Percentiles rank a stretch among this genome's conserved stretches.
Conservation (phyloP, 2,888 invertebrate species). For the Dasypolia templi region DNA sequence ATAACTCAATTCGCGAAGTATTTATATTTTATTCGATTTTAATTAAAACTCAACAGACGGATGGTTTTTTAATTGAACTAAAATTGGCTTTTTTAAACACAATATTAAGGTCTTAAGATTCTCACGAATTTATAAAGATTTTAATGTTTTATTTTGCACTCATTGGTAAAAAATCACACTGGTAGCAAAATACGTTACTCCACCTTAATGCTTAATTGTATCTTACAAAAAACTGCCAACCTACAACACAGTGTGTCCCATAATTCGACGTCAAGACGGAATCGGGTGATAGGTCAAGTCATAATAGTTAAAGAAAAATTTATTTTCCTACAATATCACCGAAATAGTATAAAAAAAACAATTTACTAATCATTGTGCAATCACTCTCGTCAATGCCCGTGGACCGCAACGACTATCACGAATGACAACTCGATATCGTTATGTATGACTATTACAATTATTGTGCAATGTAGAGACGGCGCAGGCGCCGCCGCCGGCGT, state of each 20-base stretch:
- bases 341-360: background rate
- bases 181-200: background rate
- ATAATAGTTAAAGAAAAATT: too few relatives aligned
- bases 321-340: background rate
- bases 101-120: background rate
- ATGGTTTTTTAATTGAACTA: constrained; percentile 13
- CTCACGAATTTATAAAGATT: constrained; percentile 14
- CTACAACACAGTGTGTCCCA: too few relatives aligned
- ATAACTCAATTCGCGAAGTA: constrained; percentile 42
- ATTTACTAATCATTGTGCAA: constrained; percentile 12
- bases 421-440: constrained; percentile 5
- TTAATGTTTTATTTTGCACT: background rate
- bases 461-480: constrained; percentile 58
- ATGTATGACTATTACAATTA: constrained; percentile 34
- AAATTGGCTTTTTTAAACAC: constrained; percentile 18
- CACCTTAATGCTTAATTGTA: too few relatives aligned
- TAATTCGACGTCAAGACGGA: too few relatives aligned
- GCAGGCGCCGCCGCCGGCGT: background rate
- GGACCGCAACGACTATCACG: background rate
- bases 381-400: background rate
- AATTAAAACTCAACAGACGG: constrained; percentile 37
- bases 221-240: too few relatives aligned
- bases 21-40: constrained; percentile 54
- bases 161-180: background rate
- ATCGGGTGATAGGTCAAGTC: too few relatives aligned